phyloP scores from a whole-genome alignment of 2,113 vertebrate species.

The Sturnira hondurensis region DNA sequence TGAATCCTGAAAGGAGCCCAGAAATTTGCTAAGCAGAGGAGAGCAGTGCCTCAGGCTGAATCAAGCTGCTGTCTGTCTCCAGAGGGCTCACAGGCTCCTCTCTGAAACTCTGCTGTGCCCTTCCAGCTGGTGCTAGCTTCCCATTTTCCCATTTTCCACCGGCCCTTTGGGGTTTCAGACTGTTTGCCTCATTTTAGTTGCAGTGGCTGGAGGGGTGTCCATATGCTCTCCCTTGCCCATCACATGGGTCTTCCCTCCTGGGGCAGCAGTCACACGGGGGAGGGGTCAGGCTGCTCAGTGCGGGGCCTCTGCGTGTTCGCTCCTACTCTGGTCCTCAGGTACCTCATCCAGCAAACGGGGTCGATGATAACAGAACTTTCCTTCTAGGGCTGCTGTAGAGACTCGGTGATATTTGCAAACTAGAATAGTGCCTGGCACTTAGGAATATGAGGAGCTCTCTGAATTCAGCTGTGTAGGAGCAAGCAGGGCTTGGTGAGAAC shows the following conservation, averaged over 20 bases:
- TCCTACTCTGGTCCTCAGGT: not conserved
- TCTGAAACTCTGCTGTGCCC: not conserved
- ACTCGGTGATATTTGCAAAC: not conserved
- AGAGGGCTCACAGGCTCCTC: not conserved
- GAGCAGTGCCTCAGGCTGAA: fast-evolving
- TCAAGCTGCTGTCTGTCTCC: not conserved
- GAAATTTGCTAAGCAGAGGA: not conserved
- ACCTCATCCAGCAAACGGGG: not conserved
- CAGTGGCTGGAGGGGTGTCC: not conserved
- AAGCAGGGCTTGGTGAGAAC: not conserved
- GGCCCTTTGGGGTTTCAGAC: not conserved
- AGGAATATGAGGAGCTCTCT: not conserved
- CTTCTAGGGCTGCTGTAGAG: not conserved
- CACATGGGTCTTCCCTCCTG: not conserved
- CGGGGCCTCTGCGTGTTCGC: fast-evolving
- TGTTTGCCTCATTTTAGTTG: not conserved
- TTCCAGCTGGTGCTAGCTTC: not conserved
- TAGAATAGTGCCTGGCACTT: not conserved
- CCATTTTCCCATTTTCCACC: not conserved
- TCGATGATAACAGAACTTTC: not conserved
- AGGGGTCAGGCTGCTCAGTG: not conserved
- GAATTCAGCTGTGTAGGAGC: not conserved
- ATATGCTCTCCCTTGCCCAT: not conserved
- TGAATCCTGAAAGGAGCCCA: not conserved
- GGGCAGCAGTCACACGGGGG: not conserved